Percentiles rank a stretch among this genome's conserved stretches.
These are phyloP conservation scores for Ascidia mentula DNA, from an alignment of 23 tunicate genomes.

Conservation along the genomic window DNA sequence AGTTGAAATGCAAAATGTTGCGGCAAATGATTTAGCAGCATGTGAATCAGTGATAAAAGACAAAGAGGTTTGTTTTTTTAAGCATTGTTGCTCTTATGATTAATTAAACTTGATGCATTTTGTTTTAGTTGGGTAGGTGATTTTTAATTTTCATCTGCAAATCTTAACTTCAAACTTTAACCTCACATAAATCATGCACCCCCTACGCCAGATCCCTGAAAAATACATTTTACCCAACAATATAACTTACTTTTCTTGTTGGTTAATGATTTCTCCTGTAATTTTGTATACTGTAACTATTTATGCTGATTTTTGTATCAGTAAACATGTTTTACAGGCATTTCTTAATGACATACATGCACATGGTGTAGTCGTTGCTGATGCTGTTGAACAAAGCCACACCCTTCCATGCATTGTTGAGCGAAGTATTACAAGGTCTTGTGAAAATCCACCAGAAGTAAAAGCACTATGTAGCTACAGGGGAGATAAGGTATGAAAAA, in stretches of 20 bases:
- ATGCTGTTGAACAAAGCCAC: conserved; percentile 23
- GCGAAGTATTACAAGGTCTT: conserved; percentile 2
- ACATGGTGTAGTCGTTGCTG: conserved; percentile 14
- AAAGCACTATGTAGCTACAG: conserved; percentile 56
- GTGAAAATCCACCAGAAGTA: conserved; percentile 10
- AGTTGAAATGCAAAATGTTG: conserved; percentile 5
- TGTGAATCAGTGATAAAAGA: background rate
- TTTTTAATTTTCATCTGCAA: background rate
- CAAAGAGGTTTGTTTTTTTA: background rate
- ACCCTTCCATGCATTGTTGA: conserved; percentile 47
- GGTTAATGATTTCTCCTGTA: too few species aligned
- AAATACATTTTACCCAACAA: too few species aligned
- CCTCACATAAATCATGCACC: too few species aligned
- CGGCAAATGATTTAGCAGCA: background rate
- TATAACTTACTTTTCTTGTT: too few species aligned
- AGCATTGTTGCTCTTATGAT: background rate
- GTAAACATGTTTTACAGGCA: background rate
- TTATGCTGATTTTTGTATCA: too few species aligned
- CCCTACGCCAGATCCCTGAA: too few species aligned
- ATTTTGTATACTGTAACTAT: too few species aligned
- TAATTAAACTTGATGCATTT: background rate
- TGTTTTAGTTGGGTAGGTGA: background rate
- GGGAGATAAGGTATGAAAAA: conserved; percentile 43
- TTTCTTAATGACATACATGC: background rate
- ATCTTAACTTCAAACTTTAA: too few species aligned